Evolutionary conservation across 2,797 vertebrate species (phyloP).

Genomic region (Nyctalus aviator): DNA sequence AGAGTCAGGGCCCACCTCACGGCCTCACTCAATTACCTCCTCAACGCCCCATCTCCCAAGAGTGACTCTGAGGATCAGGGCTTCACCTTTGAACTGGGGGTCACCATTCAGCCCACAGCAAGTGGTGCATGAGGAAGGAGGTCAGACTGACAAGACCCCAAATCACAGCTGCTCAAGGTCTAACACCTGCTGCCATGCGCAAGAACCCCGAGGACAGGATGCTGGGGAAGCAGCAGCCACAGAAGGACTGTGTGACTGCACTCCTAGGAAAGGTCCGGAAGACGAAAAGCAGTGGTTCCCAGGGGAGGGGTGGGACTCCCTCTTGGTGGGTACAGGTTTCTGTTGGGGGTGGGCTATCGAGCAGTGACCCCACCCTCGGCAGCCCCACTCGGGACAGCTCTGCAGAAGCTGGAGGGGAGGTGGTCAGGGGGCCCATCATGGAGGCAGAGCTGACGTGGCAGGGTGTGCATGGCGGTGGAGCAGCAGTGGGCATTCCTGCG

Average conservation of each 20-base stretch:
- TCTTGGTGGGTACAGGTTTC: not conserved
- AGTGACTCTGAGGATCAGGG: no score
- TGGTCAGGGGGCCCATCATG: not conserved
- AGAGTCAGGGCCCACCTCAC: not conserved
- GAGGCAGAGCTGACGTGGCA: fast-evolving
- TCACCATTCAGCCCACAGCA: not conserved
- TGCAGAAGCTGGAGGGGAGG: not conserved
- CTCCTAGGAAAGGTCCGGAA: not conserved
- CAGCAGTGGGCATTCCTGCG: fast-evolving
- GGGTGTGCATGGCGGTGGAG: not conserved
- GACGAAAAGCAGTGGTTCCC: not conserved
- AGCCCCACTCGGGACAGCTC: not conserved
- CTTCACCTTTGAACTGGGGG: not conserved
- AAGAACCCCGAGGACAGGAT: not conserved
- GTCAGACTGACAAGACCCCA: not conserved
- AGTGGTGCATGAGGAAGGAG: not conserved
- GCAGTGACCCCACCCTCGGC: not conserved
- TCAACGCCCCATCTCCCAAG: not conserved
- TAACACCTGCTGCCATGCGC: not conserved
- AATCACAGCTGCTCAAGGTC: not conserved
- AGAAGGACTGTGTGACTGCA: not conserved
- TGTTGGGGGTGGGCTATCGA: not conserved
- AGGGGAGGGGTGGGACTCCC: not conserved
- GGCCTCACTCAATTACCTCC: not conserved
- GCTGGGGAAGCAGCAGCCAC: not conserved